Evolutionary conservation across 92 coral and sea anemone genomes (phyloP).

Genomic region (Heteractis magnifica): DNA sequence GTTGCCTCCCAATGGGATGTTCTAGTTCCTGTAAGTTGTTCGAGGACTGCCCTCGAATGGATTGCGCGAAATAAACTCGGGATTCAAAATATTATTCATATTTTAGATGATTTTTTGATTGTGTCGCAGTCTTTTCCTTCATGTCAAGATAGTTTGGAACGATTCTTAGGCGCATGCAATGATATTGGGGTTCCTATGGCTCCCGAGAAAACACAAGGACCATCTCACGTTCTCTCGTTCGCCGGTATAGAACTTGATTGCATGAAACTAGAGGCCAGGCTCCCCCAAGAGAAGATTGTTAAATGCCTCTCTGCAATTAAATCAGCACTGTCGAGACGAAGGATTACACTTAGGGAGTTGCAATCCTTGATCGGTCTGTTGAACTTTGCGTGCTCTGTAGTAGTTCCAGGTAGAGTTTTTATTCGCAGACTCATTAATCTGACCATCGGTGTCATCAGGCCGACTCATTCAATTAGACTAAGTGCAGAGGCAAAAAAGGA

Average conservation of each 20-base stretch:
- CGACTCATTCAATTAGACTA: conserved; percentile 17
- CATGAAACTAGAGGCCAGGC: conserved; percentile 38
- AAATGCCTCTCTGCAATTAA: conserved; percentile 7
- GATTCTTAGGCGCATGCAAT: conserved; percentile 46
- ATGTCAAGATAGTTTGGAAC: conserved; percentile 17
- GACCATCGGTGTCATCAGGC: conserved; percentile 24
- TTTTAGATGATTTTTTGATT: conserved; percentile 47
- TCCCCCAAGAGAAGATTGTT: conserved; percentile 41
- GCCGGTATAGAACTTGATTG: conserved; percentile 62
- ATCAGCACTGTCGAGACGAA: not conserved
- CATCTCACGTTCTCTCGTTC: conserved; percentile 37
- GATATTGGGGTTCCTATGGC: conserved; percentile 59
- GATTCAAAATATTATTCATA: conserved; percentile 22
- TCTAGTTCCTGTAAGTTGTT: too few relatives aligned
- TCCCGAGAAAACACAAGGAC: conserved; percentile 59
- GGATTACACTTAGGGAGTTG: conserved; percentile 7
- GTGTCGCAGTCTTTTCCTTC: not conserved
- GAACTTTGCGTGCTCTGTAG: conserved; percentile 37
- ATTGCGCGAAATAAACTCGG: conserved; percentile 26
- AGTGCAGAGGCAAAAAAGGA: conserved; percentile 14
- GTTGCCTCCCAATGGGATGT: too few relatives aligned
- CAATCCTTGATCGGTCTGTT: conserved; percentile 30
- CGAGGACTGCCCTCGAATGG: conserved; percentile 45
- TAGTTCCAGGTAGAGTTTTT: conserved; percentile 43
- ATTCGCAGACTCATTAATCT: conserved; percentile 50